Conservation (phyloP, 2,888 invertebrate genomes). For the Drosophila anomelani region DNA sequence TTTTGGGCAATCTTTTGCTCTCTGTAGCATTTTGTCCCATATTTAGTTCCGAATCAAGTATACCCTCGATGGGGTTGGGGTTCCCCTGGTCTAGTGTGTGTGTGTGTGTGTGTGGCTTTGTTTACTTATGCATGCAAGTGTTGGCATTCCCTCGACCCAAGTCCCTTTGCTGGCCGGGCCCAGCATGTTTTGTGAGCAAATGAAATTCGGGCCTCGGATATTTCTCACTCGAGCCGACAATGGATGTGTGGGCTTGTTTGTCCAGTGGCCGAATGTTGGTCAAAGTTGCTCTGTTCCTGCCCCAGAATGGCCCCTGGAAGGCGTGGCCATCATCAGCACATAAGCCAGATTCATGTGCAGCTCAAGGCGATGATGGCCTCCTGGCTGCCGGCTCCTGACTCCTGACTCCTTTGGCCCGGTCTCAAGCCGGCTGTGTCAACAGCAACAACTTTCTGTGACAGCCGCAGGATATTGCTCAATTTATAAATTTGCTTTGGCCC, state of each 20-base stretch:
- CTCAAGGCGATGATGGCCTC: conserved; percentile 12
- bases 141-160: conserved; percentile 24
- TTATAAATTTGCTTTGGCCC: conserved; percentile 42
- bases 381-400: background rate
- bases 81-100: background rate
- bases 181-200: conserved; percentile 44
- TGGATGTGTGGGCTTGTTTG: conserved; percentile 27
- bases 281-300: conserved; percentile 18
- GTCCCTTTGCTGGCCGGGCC: conserved; percentile 9
- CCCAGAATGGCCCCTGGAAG: conserved; percentile 24
- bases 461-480: conserved; percentile 49
- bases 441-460: conserved; percentile 37
- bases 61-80: conserved; percentile 6
- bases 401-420: conserved; percentile 1
- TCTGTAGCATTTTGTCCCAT: conserved; percentile 1
- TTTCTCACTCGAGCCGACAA: conserved; percentile 37
- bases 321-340: conserved; percentile 29
- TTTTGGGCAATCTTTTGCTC: background rate
- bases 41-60: conserved; percentile 8
- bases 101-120: conserved; percentile 20
- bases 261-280: conserved; percentile 29
- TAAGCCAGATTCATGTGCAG: conserved; percentile 32
- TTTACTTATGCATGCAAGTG: conserved; percentile 48
- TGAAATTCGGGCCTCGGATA: conserved; percentile 36
- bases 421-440: conserved; percentile 28